phyloP scores from a whole-genome alignment of 2,888 invertebrate species.

The Mesodorylaimus sp. region DNA sequence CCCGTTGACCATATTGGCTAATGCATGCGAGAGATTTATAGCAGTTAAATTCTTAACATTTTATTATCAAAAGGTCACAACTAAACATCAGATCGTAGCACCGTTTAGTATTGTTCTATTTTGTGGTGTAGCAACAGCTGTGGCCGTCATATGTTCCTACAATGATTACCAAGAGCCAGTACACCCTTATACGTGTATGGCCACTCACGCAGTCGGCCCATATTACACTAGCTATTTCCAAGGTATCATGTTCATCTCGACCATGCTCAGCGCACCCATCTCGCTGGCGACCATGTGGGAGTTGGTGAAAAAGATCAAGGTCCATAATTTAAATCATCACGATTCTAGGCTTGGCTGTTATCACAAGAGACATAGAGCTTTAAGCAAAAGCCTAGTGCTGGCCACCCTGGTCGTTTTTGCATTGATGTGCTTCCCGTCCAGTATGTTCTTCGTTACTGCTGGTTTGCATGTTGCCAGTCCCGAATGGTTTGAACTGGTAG shows the following conservation, averaged over 20 bases:
- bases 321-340: no score
- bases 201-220: neutral
- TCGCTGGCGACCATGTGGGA: neutral
- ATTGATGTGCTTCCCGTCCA: neutral
- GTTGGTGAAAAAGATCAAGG: neutral
- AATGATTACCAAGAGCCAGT: neutral
- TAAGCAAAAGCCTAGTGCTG: neutral
- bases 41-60: neutral
- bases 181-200: neutral
- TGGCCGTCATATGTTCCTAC: neutral
- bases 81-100: neutral
- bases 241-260: neutral
- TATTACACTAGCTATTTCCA: neutral
- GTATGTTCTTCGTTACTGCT: neutral
- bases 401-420: neutral
- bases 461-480: neutral
- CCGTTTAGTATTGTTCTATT: neutral
- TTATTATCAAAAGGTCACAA: neutral
- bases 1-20: neutral
- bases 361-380: neutral
- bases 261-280: neutral
- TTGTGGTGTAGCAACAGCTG: neutral
- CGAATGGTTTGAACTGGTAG: neutral
- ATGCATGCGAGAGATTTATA: neutral
- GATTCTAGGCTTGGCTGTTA: neutral